Base-by-base conservation (phyloP, 2,888 invertebrate genomes). In the Athripsodes cinereus region DNA sequence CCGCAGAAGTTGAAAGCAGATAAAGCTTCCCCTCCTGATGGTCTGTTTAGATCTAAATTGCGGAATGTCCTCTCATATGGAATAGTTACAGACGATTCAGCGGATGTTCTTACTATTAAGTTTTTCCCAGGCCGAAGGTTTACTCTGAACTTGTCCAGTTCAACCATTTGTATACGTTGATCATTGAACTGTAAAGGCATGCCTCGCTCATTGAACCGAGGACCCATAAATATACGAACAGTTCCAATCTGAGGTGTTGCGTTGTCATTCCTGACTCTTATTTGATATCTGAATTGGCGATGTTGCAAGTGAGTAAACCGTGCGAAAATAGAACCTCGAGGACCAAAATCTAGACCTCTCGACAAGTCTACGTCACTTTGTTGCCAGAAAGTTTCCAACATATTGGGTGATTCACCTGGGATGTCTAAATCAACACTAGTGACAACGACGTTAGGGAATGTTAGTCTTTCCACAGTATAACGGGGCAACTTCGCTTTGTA, bases 11-110 rank as follows among this genome's bases (percentile, higher is more conserved):
- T 66, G 57, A 65, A 59, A 81, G 0, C 76, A 80, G 20, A 70
- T 65, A 0, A 87, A 77, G 53, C 35, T 3, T 57, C 31, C 0
- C 80, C 81, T 0, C 76, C 81, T 16, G 70, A 65, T 0, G 88
- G 86, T 0, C 88, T 78, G 53, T 73, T 76, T 1, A 69, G 67
- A 64, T 87, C 86, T 65, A 87, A 69, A 69, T 85, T 82, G 8
- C 88, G 81, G 84, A 90, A 93, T 1, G 88, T 90, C 58, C 86
- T 79, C 69, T 90, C 90, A 70, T 87, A 90, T 0, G 91, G 90
- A 68, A 91, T 88, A 10, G 91, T 92, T 11, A 93, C 85, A 0
- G 89, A 85, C 0, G 92, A 92, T 53, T 89, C 84, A 0, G 73
- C 70, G 3, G 90, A 90, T 22, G 74, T 71, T 13, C 88, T 84